phyloP scores from a whole-genome alignment of 2,888 invertebrate species.

The Phytoseiulus persimilis region DNA sequence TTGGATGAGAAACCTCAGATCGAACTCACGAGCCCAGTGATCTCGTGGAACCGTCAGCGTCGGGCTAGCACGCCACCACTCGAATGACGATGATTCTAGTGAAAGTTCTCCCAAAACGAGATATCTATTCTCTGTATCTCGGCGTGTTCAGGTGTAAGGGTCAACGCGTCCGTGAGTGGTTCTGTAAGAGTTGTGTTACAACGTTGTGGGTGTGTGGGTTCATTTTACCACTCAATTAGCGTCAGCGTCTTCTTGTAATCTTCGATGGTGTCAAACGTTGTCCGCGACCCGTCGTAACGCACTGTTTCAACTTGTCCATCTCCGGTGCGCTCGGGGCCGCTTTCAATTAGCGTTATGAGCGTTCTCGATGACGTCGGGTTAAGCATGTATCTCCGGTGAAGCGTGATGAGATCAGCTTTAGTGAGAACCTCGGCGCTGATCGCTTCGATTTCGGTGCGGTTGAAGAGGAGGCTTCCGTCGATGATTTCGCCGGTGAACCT shows the following conservation, averaged over 20 bases:
- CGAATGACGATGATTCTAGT: not conserved
- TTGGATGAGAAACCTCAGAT: not conserved
- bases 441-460: conserved; percentile 25
- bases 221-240: conserved; percentile 30
- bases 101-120: not conserved
- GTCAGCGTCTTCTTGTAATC: conserved; percentile 31
- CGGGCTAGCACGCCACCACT: not conserved
- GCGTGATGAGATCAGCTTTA: conserved; percentile 16
- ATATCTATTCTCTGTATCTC: not conserved
- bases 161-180: not conserved
- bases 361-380: not conserved
- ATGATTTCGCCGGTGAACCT: conserved; percentile 33
- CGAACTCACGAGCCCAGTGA: not conserved
- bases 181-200: not conserved
- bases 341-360: conserved; percentile 22
- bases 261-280: conserved; percentile 17
- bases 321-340: not conserved
- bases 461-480: conserved; percentile 23
- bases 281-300: not conserved
- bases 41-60: not conserved
- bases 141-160: not conserved
- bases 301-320: conserved; percentile 25
- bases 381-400: conserved; percentile 13
- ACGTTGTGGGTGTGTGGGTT: not conserved
- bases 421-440: conserved; percentile 16